These are phyloP conservation scores for Sesia apiformis DNA, from an alignment of 2,888 invertebrate genomes.

Conservation along the genomic window DNA sequence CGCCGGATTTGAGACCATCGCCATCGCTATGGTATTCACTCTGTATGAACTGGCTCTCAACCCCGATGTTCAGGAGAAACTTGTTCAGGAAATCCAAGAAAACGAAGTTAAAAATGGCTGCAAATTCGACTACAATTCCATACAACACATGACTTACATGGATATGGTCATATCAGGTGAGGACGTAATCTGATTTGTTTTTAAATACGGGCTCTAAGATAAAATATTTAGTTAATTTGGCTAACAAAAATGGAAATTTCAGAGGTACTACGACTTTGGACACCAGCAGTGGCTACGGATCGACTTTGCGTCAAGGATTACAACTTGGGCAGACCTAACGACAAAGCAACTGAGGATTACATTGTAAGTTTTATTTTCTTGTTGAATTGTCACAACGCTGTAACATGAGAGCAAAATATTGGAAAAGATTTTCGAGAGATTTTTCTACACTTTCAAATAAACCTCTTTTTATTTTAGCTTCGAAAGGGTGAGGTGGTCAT, in stretches of 20 bases:
- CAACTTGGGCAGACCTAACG: conserved; percentile 43
- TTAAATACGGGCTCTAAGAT: no score
- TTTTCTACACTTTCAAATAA: not conserved
- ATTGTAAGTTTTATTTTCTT: conserved; percentile 27
- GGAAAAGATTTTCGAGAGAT: no score
- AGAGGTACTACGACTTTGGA: conserved; percentile 64
- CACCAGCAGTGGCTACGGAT: conserved; percentile 49
- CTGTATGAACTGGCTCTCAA: conserved; percentile 21
- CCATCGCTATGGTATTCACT: conserved; percentile 15
- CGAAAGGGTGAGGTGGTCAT: conserved; percentile 35
- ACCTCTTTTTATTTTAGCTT: conserved; percentile 20
- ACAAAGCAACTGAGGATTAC: conserved; percentile 28
- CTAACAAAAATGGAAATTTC: conserved; percentile 6
- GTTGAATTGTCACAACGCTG: no score
- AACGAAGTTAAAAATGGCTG: conserved; percentile 24
- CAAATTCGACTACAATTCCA: conserved; percentile 42
- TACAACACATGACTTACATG: conserved; percentile 23
- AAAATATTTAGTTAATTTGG: no score
- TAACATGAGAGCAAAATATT: no score
- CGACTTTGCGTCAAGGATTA: conserved; percentile 67
- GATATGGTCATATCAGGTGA: conserved; percentile 50
- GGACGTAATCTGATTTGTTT: not conserved
- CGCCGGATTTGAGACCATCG: conserved; percentile 18
- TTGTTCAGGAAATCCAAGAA: conserved; percentile 21
- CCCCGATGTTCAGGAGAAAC: conserved; percentile 17